These are phyloP conservation scores for Lepidocolaptes lacrymiger DNA, from an alignment of 2,797 vertebrate genomes.

Conservation along the genomic window DNA sequence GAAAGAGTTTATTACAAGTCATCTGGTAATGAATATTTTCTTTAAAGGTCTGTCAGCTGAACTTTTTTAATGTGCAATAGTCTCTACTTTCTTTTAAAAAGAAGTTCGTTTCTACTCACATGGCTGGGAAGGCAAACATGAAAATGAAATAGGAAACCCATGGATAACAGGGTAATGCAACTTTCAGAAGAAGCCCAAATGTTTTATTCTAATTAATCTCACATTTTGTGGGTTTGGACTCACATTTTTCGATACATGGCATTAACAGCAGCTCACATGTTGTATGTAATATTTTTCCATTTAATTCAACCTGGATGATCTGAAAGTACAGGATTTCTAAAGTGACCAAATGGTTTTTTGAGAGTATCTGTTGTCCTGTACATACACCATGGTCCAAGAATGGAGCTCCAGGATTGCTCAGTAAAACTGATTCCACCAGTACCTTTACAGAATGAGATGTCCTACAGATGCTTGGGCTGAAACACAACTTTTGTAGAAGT, in stretches of 20 bases:
- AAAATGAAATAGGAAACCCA: neutral
- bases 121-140: neutral
- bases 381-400: neutral
- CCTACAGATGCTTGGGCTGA: neutral
- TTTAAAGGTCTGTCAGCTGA: neutral
- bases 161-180: neutral
- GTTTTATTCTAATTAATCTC: neutral
- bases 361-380: neutral
- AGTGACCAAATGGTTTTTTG: neutral
- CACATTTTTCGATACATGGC: neutral
- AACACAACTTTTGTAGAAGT: neutral
- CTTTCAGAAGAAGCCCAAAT: neutral
- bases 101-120: neutral
- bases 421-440: rapidly evolving
- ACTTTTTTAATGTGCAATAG: neutral
- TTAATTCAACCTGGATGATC: neutral
- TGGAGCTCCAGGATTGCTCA: neutral
- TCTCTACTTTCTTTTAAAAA: neutral
- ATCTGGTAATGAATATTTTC: neutral
- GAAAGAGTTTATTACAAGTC: neutral
- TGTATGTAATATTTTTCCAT: neutral
- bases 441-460: neutral
- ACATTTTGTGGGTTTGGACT: neutral
- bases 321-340: neutral
- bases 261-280: neutral